Conservation (phyloP, 2,113 vertebrate species). For the Pachycephala philippinensis region DNA sequence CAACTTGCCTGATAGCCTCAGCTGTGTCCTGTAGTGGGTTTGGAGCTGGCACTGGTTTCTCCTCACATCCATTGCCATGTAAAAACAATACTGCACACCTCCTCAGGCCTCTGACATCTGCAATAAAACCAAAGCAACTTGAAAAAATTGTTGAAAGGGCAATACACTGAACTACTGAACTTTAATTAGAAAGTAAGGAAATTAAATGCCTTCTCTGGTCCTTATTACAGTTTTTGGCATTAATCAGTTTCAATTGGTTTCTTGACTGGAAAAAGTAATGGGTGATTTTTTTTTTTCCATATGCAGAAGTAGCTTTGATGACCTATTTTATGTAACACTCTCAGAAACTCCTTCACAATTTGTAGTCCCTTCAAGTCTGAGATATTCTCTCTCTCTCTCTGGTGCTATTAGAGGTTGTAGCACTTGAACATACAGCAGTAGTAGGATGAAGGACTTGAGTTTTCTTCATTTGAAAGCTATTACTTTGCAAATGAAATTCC, state of each 20-base stretch:
- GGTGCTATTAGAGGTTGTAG: not conserved
- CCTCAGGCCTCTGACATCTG: not conserved
- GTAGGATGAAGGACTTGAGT: not conserved
- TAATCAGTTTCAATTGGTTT: not conserved
- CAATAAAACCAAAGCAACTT: not conserved
- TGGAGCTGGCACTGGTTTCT: not conserved
- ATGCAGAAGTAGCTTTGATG: not conserved
- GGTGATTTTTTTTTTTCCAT: not conserved
- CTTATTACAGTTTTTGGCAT: not conserved
- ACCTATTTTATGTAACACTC: not conserved
- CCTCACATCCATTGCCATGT: not conserved
- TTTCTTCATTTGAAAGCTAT: not conserved
- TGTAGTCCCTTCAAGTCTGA: not conserved
- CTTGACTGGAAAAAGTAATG: not conserved
- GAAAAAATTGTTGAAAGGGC: not conserved
- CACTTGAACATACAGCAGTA: not conserved
- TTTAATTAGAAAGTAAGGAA: not conserved
- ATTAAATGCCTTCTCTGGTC: not conserved
- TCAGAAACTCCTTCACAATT: not conserved
- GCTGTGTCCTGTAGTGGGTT: not conserved
- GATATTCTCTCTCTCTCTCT: not conserved
- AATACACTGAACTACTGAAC: not conserved
- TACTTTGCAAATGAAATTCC: conserved; percentile 24
- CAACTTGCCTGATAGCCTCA: not conserved
- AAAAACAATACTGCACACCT: not conserved